These are phyloP conservation scores for Corydoras sp. DNA, from an alignment of 2,113 vertebrate genomes.

Conservation along the genomic window DNA sequence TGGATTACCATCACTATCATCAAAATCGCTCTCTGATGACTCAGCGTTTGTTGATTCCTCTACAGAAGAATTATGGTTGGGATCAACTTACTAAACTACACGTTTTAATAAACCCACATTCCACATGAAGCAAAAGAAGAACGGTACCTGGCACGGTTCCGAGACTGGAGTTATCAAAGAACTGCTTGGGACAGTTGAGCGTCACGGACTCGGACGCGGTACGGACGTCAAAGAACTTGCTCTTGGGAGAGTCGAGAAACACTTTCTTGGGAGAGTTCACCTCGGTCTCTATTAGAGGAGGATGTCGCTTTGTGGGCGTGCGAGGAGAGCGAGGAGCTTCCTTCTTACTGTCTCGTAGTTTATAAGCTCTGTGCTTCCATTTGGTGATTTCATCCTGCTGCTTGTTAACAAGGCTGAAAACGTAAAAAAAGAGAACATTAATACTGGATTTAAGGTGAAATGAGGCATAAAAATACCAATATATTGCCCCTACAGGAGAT, in stretches of 20 bases:
- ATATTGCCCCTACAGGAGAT: too few relatives aligned
- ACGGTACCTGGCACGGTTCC: constrained; percentile 55
- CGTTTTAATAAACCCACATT: neutral
- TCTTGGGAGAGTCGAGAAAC: constrained; percentile 55
- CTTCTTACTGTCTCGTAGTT: constrained; percentile 50
- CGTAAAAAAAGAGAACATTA: neutral
- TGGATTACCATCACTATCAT: constrained; percentile 47
- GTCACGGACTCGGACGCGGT: constrained; percentile 32
- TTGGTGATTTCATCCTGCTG: constrained; percentile 59
- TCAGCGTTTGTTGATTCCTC: neutral
- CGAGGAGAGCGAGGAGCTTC: constrained; percentile 34
- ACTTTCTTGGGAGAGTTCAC: constrained; percentile 52
- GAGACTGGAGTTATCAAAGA: constrained; percentile 67
- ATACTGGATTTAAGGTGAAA: neutral
- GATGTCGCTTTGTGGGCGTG: constrained; percentile 52
- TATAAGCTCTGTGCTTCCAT: constrained; percentile 63
- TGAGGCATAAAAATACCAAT: neutral
- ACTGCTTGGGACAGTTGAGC: constrained; percentile 51
- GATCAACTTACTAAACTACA: neutral
- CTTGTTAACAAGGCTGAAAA: constrained; percentile 53
- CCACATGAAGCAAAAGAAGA: neutral
- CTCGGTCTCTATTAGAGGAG: constrained; percentile 2
- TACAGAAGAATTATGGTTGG: constrained; percentile 37
- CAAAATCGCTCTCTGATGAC: constrained; percentile 16
- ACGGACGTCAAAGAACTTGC: constrained; percentile 54